These are phyloP conservation scores for Tachina lurida DNA, from an alignment of 2,888 invertebrate genomes.

Conservation along the genomic window DNA sequence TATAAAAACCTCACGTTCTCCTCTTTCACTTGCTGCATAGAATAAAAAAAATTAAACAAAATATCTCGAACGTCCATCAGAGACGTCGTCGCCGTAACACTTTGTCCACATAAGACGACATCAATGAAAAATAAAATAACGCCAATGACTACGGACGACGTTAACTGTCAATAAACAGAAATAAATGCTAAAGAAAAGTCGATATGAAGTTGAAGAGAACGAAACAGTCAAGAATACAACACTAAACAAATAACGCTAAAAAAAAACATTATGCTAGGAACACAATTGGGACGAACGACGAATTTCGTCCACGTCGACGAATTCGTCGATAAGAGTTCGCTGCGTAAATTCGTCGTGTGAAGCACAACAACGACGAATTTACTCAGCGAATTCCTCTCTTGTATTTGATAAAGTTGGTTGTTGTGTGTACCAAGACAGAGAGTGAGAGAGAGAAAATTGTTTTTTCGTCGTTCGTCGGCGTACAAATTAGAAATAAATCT, in stretches of 20 bases:
- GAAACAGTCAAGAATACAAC: not conserved
- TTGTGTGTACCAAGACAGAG: too few relatives aligned
- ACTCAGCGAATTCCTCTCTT: too few relatives aligned
- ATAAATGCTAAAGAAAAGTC: conserved; percentile 12
- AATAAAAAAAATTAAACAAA: not conserved
- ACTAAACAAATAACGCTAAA: not conserved
- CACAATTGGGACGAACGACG: too few relatives aligned
- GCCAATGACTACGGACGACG: conserved; percentile 22
- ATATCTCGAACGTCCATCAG: conserved; percentile 40
- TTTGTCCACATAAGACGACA: conserved; percentile 23
- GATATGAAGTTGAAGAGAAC: not conserved
- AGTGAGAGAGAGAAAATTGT: too few relatives aligned
- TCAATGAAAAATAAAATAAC: conserved; percentile 43
- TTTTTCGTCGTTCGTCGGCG: too few relatives aligned
- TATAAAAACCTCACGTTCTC: conserved; percentile 12
- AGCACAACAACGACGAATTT: too few relatives aligned
- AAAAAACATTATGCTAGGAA: too few relatives aligned
- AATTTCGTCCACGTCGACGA: too few relatives aligned
- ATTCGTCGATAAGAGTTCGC: too few relatives aligned
- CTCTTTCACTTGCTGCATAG: conserved; percentile 14
- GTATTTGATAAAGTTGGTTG: too few relatives aligned
- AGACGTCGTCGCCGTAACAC: conserved; percentile 49
- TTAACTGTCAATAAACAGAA: conserved; percentile 39
- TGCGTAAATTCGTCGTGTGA: too few relatives aligned
- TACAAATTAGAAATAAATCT: too few relatives aligned